Evolutionary conservation across 1,140 invertebrate species (phyloP), one percentile per base, ranked within the genome.

Genomic region (Cotesia typhae): DNA sequence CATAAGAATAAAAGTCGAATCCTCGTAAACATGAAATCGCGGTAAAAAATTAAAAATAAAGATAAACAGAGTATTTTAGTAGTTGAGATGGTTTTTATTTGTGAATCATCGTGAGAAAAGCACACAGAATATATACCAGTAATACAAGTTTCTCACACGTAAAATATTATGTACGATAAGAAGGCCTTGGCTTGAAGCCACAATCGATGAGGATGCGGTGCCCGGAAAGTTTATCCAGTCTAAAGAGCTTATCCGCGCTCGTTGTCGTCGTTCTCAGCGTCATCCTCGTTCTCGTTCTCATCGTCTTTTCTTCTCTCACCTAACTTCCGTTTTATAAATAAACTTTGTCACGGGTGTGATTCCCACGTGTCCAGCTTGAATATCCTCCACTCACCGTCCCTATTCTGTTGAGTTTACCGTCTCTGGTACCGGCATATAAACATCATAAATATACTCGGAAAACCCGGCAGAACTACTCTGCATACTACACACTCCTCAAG

Each of bases 171-270:
- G 71, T 65, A 53, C 61, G 71, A 74, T 74, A 75, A 77, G 69
- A 64, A 68, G 60, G 72, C 72, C 70, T 75, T 77, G 76, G 76
- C 74, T 52, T 59, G 51, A 28, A 68, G 64, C 74, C 76, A 71
- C 74, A 73, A 77, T 77, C 76, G 76, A 77, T 77, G 70, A 20
- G 59, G 69, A 75, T 77, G 74, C 70, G 67, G 72, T 74, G 72
- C 70, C 74, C 70, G 72, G 51, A 71, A 75, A 75, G 74, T 74
- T 75, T 74, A 75, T 75, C 65, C 67, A 65, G 69, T 61, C 53
- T 60, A 67, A 74, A 65, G 55, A 75, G 74, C 72, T 75, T 73
- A 75, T 60, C 65, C 55, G 51, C 67, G 53, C 20, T 17, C 60
- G 55, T n/a, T 35, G 66, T 14, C 67, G 17, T 61, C 20, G 47